These are phyloP conservation scores for Dreissena rostriformis DNA, from an alignment of 1,140 invertebrate genomes.

Conservation along the genomic window DNA sequence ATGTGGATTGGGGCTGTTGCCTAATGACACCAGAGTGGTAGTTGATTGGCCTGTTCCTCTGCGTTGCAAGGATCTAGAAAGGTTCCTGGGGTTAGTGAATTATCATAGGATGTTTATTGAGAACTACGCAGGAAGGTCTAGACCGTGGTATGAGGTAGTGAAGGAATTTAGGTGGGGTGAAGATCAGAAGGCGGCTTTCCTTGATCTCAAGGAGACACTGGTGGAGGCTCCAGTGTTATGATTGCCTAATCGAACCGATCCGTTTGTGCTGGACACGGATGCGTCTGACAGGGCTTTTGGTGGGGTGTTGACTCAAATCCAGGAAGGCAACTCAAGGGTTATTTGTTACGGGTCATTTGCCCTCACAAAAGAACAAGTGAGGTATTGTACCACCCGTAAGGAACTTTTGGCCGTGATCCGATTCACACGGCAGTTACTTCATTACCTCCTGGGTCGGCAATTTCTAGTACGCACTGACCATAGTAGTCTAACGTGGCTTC, in stretches of 20 bases:
- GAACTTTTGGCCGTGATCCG: not conserved
- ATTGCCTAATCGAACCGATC: not conserved
- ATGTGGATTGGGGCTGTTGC: conserved; percentile 1
- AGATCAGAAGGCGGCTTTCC: not conserved
- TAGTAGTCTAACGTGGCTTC: conserved; percentile 14
- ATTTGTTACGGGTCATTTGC: not conserved
- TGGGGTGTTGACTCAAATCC: not conserved
- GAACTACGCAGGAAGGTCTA: conserved; percentile 24
- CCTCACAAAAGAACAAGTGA: not conserved
- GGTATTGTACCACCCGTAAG: not conserved
- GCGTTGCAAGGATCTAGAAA: conserved; percentile 41
- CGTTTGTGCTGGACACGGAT: conserved; percentile 5
- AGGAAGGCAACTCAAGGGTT: not conserved
- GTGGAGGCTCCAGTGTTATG: not conserved
- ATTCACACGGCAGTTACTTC: not conserved
- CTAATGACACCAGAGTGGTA: conserved; percentile 10
- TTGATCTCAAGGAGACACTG: not conserved
- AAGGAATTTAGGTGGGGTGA: not conserved
- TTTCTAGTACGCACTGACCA: conserved; percentile 10
- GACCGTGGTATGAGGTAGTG: not conserved
- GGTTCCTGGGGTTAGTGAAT: conserved; percentile 49
- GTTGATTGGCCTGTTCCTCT: conserved; percentile 45
- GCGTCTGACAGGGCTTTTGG: not conserved
- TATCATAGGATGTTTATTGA: conserved; percentile 42
- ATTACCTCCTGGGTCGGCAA: not conserved